Evolutionary conservation across 2,113 vertebrate genomes (phyloP), one percentile per base, ranked within the genome.

Genomic region (Vanacampus margaritifer): DNA sequence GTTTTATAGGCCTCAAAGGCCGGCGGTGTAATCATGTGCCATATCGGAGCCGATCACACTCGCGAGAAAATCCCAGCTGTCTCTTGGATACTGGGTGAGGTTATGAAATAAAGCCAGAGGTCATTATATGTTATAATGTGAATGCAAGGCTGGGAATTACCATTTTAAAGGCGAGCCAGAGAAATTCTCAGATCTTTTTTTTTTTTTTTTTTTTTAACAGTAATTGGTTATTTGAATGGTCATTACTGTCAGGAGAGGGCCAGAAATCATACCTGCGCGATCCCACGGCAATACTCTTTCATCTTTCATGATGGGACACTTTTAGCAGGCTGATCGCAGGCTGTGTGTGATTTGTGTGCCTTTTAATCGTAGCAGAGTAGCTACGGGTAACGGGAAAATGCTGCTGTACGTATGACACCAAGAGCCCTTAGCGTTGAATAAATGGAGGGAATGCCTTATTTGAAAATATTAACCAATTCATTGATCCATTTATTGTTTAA

Each of bases 151-250:
- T 70, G 80, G 78, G 76, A 89, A 82, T 81, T 76, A 80, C 54
- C 65, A 61, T 81, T 76, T 79, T 83, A 67, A 87, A 78, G 74
- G 79, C 36, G 67, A 78, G 79, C 71, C 74, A 76, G 76, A 86
- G 79, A 79, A 79, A 72, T 83, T 87, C 63, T 79, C 75, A 71
- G 64, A 76, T 77, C 69, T 41, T 58, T 61, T 82, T 84, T 85
- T n/a, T n/a, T n/a, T n/a, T n/a, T n/a, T n/a, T n/a, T n/a, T n/a
- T n/a, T n/a, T n/a, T n/a, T n/a, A n/a, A 54, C 73, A 73, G 72
- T 85, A 87, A 86, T 86, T 84, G 83, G 81, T 86, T 79, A 84
- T 86, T 77, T 78, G 79, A 85, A 85, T 85, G 76, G 72, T 83
- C 81, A 87, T 88, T 86, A 79, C 66, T 81, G 78, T 79, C 84